Conservation (phyloP, 2,113 vertebrate genomes). For the Gallinago jamesoni region DNA sequence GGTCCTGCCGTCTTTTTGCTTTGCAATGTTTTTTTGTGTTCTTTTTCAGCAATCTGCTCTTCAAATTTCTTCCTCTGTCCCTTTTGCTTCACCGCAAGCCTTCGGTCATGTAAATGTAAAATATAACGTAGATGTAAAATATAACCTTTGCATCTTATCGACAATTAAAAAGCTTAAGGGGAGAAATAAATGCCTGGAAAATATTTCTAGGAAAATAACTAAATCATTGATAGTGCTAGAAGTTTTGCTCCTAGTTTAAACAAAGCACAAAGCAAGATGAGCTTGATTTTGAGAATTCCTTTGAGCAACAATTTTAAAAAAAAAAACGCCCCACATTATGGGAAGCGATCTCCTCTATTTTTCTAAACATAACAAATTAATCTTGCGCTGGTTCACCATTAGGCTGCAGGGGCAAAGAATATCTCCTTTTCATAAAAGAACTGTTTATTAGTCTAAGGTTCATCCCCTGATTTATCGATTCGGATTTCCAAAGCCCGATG, state of each 20-base stretch:
- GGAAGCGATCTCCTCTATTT: neutral
- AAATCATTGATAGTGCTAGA: accelerated
- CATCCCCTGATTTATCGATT: conserved; percentile 68
- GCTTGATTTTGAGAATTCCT: neutral
- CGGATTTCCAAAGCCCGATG: conserved; percentile 16
- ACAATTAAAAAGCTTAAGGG: neutral
- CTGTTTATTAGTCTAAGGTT: conserved; percentile 46
- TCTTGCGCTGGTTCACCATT: neutral
- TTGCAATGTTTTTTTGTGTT: neutral
- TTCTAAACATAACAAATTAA: neutral
- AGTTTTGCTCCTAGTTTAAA: neutral
- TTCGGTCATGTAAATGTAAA: neutral
- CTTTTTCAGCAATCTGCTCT: neutral
- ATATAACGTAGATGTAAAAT: neutral
- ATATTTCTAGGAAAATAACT: neutral
- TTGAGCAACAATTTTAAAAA: neutral
- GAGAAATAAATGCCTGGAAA: neutral
- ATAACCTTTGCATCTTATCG: neutral
- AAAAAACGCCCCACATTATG: neutral
- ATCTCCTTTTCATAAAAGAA: neutral
- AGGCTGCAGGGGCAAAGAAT: neutral
- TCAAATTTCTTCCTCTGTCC: neutral
- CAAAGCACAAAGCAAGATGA: accelerated
- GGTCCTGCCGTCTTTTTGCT: neutral
- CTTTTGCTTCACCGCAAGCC: neutral